These are phyloP conservation scores for Crotophaga sulcirostris DNA, from an alignment of 2,113 vertebrate genomes.

Conservation along the genomic window DNA sequence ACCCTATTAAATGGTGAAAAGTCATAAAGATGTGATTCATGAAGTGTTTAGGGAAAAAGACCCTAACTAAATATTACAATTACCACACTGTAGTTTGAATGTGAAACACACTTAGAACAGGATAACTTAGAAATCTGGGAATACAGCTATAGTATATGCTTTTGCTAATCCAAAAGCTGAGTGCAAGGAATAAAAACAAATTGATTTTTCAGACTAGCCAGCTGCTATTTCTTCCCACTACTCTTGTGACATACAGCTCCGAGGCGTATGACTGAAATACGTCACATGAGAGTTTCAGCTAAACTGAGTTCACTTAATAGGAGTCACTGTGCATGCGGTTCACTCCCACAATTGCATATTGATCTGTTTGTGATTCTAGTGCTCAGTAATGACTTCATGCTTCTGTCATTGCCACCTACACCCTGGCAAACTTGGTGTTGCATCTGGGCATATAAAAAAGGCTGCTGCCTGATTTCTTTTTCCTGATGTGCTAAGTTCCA, in stretches of 20 bases:
- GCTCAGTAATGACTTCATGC: background rate
- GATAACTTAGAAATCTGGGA: background rate
- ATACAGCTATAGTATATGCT: background rate
- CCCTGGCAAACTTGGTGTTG: background rate
- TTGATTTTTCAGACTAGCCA: background rate
- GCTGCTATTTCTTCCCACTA: background rate
- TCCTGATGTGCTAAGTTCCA: background rate
- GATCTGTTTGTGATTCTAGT: background rate
- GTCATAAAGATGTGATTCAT: background rate
- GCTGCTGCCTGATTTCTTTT: background rate
- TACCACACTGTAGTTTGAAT: background rate
- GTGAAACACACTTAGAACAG: background rate
- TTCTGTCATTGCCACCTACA: background rate
- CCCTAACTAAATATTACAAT: background rate
- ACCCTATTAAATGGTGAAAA: background rate
- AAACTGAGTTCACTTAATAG: background rate
- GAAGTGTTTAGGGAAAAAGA: background rate
- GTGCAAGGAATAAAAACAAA: background rate
- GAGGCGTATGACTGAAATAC: fast-evolving
- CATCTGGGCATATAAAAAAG: background rate
- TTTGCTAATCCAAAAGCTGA: background rate
- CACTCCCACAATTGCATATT: background rate
- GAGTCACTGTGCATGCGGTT: background rate
- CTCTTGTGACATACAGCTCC: fast-evolving
- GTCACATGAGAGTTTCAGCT: background rate